A percentile compares a stretch with the other conserved stretches of the same genome.
phyloP scores from a whole-genome alignment of 2,113 vertebrate genomes.

The Salvelinus sp. region DNA sequence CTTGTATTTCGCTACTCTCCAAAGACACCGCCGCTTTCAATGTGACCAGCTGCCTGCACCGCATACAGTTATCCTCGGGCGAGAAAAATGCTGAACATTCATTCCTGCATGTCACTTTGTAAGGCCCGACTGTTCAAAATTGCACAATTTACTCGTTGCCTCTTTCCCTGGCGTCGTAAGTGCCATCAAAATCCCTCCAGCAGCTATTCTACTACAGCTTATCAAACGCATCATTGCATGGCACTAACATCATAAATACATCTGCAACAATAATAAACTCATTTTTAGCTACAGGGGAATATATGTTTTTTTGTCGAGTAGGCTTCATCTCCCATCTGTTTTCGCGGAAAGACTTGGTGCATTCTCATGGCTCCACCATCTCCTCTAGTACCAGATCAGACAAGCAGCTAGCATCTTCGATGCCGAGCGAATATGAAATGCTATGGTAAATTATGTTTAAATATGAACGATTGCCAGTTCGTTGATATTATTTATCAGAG shows the following conservation, averaged over 20 bases:
- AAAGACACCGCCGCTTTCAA: slow-evolving; percentile 28
- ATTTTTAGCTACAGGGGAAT: slow-evolving; percentile 7
- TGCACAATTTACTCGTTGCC: slow-evolving; percentile 39
- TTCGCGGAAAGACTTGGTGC: slow-evolving; percentile 25
- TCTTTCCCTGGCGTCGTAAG: slow-evolving; percentile 29
- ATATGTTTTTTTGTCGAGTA: slow-evolving; percentile 19
- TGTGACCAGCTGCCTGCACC: slow-evolving; percentile 17
- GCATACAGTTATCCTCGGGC: slow-evolving; percentile 21
- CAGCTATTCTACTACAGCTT: slow-evolving; percentile 6
- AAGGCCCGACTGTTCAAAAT: slow-evolving; percentile 25
- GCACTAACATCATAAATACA: not conserved
- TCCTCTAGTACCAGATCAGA: slow-evolving; percentile 11
- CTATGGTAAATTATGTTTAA: not conserved
- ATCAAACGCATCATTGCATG: slow-evolving; percentile 26
- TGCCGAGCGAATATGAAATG: slow-evolving; percentile 18
- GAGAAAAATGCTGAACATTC: slow-evolving; percentile 22
- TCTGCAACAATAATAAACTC: not conserved
- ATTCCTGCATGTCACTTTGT: slow-evolving; percentile 15
- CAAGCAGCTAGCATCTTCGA: slow-evolving; percentile 6
- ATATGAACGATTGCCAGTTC: not conserved
- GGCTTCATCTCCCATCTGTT: slow-evolving; percentile 43
- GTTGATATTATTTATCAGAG: slow-evolving; percentile 4
- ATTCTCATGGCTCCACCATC: slow-evolving; percentile 38
- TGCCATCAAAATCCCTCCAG: slow-evolving; percentile 50
- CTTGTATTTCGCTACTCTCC: slow-evolving; percentile 19